Base-by-base conservation (phyloP, 2,113 vertebrate species). In the Scomber scombrus region DNA sequence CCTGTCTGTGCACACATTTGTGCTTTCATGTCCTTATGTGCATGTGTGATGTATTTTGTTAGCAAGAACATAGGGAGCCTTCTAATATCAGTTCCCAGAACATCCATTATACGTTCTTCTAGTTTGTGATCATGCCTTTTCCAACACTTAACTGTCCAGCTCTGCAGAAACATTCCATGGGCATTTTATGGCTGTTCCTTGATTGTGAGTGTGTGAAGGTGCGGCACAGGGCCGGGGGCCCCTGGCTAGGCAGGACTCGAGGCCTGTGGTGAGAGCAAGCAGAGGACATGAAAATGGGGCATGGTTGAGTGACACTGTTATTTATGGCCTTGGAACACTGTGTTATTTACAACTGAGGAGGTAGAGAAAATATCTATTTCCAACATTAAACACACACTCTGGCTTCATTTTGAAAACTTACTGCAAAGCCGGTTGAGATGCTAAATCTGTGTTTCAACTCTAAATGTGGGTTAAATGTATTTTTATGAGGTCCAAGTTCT, bases 271-370 rank as follows among this genome's bases (percentile, higher is more conserved):
- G 91, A 93, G 90, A 91, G 90, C 91, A 90, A 88, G 85, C 82
- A 93, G 87, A 93, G 89, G 92, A 93, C 92, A 93, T 89, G 87
- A 90, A 87, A 91, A 87, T 86, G 77, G 84, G 89, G 87, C 89
- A 91, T 91, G 89, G 88, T 87, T 92, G 88, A 91, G 81, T 91
- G 92, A 91, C 90, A 92, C 78, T 71, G 70, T 89, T 91, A 94
- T 92, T 93, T 92, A 92, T 80, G 82, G 76, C 58, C 82, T 63
- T 78, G 78, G 81, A 88, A 79, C 62, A 79, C 69, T 66, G 70
- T 76, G 85, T 93, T 92, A 92, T 93, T 94, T 91, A 91, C 88
- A 88, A 76, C 88, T 69, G 64, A 88, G 70, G 77, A 91, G 88
- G 85, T 57, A 88, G 54, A 78, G 65, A 87, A 90, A 88, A 92